These are phyloP conservation scores for Emydoidea blandingii DNA, from an alignment of 2,797 vertebrate species.

Conservation along the genomic window DNA sequence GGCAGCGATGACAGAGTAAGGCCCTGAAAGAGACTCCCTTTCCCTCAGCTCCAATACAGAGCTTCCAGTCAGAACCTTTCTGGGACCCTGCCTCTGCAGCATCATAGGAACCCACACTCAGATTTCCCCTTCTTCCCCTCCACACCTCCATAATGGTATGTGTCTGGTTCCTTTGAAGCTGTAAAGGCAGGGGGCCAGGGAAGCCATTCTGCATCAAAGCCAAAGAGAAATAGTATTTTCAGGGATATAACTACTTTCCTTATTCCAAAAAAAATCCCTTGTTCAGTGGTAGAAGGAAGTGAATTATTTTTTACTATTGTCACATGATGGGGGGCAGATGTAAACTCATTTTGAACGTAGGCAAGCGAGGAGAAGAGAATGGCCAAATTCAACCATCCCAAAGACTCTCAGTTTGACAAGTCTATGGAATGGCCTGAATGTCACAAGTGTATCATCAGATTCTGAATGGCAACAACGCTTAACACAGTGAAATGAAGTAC, in stretches of 20 bases:
- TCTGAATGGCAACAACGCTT: background rate
- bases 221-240: background rate
- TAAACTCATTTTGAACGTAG: background rate
- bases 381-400: background rate
- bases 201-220: background rate
- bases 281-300: background rate
- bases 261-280: background rate
- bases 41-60: background rate
- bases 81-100: rapidly evolving
- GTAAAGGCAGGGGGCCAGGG: background rate
- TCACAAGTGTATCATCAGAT: background rate
- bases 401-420: background rate
- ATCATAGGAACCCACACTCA: background rate
- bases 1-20: background rate
- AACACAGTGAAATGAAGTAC: background rate
- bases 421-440: background rate
- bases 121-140: background rate
- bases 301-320: background rate
- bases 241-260: background rate
- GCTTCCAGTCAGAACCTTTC: background rate
- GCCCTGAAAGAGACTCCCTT: background rate
- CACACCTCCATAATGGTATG: background rate
- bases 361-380: background rate
- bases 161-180: background rate
- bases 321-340: background rate